Conservation (phyloP, 2,113 vertebrate genomes). For the Corythornis vintsioides region DNA sequence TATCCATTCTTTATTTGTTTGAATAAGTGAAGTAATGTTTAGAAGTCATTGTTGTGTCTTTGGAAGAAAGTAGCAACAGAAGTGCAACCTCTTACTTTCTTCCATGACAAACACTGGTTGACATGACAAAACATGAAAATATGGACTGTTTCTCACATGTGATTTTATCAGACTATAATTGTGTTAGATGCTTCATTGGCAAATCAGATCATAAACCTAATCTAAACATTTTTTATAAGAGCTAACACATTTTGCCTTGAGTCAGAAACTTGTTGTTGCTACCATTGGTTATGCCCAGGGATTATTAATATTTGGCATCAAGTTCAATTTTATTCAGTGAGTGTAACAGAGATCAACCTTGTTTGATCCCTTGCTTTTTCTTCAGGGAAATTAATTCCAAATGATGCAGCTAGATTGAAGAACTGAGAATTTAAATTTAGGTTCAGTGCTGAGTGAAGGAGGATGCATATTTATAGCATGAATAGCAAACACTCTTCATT, state of each 20-base stretch:
- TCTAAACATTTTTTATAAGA: not conserved
- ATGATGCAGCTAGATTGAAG: conserved; percentile 34
- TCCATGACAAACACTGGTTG: not conserved
- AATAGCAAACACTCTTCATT: not conserved
- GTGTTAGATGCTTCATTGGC: not conserved
- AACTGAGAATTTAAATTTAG: conserved; percentile 47
- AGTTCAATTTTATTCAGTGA: conserved; percentile 45
- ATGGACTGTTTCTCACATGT: not conserved
- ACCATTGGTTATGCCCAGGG: conserved; percentile 11
- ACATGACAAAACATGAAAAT: not conserved
- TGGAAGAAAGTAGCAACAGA: not conserved
- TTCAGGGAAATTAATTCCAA: conserved; percentile 57
- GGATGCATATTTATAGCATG: conserved; percentile 28
- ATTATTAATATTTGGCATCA: conserved; percentile 51
- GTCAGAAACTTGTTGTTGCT: conserved; percentile 28
- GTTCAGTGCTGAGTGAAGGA: not conserved
- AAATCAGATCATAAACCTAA: conserved; percentile 11
- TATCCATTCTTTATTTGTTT: not conserved
- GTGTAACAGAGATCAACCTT: conserved; percentile 36
- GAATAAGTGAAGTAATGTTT: not conserved
- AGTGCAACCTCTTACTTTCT: not conserved
- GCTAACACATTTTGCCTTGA: not conserved
- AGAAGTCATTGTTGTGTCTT: not conserved
- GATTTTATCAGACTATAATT: conserved; percentile 11
- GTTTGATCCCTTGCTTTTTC: conserved; percentile 47